Base-by-base conservation (phyloP, 2,888 invertebrate genomes). In the Rugalucina vietnamica region DNA sequence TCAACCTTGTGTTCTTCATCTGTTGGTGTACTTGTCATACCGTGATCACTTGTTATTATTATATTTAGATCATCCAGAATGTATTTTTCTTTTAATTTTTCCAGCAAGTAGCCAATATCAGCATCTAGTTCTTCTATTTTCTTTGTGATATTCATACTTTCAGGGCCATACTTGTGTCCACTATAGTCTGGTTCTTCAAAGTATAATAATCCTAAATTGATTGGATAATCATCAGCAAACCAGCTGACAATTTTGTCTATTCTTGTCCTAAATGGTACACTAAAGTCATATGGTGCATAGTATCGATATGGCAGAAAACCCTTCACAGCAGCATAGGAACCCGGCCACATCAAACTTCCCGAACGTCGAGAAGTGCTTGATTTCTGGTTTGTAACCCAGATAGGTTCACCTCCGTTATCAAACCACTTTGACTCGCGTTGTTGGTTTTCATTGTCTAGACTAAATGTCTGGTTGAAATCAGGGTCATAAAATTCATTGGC, bases 331-430 rank as follows among this genome's bases (percentile, higher is more conserved):
- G 95, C 96, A 49, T 95, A 92, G 74, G 95, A 95, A 0, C 97
- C 97, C 3, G 97, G 97, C 97, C 97, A 97, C 96, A 97, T 97
- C 95, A 97, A 96, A 3, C 96, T 95, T 0, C 97, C 97, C 79
- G 96, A 97, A 88, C 96, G 95, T 73, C 96, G 95, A 34, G 95
- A 95, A 12, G 93, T 91, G n/a, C 85, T 84, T 94, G 94, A 97
- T 96, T 94, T 96, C 96, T 88, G 96, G 87, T 95, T 94, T 5
- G 93, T 93, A 1, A 93, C 91, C 94, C 95, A 95, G 32, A 95
- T 94, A 0, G 95, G 95, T 79, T 94, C 93, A 2, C 91, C 93
- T 12, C 96, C 92, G 76, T 89, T 86, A 54, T 93, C 92, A 80
- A 90, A 96, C 95, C 96, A 97, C 24, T 90, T 91, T 10, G 91